Evolutionary conservation across 2,113 vertebrate genomes (phyloP), one percentile per base, ranked within the genome.

Genomic region (Pleuronectes platessa): DNA sequence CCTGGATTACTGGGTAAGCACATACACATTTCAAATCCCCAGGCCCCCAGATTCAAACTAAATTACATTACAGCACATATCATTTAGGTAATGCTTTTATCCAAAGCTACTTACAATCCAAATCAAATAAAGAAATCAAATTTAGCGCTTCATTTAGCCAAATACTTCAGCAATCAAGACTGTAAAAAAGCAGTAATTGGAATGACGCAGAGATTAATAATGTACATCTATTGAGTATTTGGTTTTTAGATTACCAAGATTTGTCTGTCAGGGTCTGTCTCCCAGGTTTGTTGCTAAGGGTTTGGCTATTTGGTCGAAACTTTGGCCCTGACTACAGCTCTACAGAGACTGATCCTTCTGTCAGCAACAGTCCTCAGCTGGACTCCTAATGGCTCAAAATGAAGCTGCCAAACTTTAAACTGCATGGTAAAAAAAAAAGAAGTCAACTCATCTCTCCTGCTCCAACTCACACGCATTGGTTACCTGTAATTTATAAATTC

Each of bases 301-400:
- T 83, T 76, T 85, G 55, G 59, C 42, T 62, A 54, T 83, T 76
- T 69, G 27, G 18, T 68, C 17, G 35, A 59, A 81, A 75, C 62
- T 72, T 60, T 76, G 61, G 42, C 42, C 47, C 23, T 70, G 73
- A 47, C 51, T 70, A 13, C 47, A 74, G 61, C 54, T 13, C 74
- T 35, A 11, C 17, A 68, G 64, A 58, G 61, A 12, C 37, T 69
- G 15, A 76, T 74, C 20, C 53, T 15, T 74, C 54, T 23, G 35
- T 86, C 64, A 74, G 35, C 73, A 17, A 18, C 35, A 42, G 72
- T 68, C 76, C 67, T 85, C 77, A 68, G 67, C 68, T 81, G 74
- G 64, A 73, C 75, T 60, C 54, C 68, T 65, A 77, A 71, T 24
- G 53, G 53, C 11, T 7, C 56, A 26, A 59, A 59, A 17, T 24